phyloP scores from a whole-genome alignment of 2,113 vertebrate species.

The Eira barbara region DNA sequence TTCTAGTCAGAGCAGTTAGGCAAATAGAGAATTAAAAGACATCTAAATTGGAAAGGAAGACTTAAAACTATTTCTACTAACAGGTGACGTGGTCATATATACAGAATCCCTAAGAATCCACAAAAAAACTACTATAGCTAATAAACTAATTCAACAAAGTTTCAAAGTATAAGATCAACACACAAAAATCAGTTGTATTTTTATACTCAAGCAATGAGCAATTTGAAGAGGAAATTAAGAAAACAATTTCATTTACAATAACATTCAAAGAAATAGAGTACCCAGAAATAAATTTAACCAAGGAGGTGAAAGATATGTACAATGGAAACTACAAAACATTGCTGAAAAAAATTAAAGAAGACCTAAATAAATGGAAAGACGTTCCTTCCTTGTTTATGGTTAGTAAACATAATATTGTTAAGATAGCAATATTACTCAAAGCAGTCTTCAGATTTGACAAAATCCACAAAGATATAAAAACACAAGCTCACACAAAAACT shows the following conservation, averaged over 20 bases:
- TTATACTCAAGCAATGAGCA: background rate
- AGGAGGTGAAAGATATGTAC: background rate
- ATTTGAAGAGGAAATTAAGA: background rate
- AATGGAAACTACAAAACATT: background rate
- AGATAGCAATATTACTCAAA: background rate
- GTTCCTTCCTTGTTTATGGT: background rate
- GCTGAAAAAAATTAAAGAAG: slow-evolving; percentile 2
- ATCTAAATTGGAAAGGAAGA: background rate
- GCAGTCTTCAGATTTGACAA: background rate
- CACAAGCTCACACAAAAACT: background rate
- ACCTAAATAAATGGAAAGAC: background rate
- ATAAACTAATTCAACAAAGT: background rate
- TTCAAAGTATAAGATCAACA: background rate
- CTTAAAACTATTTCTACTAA: slow-evolving; percentile 1
- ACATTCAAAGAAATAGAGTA: background rate
- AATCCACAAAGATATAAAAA: background rate
- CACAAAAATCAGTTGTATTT: background rate
- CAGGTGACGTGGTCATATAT: background rate
- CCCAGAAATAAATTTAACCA: background rate
- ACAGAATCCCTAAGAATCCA: background rate
- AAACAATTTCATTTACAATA: background rate
- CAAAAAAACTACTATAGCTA: background rate
- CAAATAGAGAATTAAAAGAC: background rate
- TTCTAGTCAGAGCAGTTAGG: background rate
- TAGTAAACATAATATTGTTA: background rate